Evolutionary conservation across 2,797 vertebrate genomes (phyloP), one percentile per base, ranked within the genome.

Genomic region (Clarias laeviceps): DNA sequence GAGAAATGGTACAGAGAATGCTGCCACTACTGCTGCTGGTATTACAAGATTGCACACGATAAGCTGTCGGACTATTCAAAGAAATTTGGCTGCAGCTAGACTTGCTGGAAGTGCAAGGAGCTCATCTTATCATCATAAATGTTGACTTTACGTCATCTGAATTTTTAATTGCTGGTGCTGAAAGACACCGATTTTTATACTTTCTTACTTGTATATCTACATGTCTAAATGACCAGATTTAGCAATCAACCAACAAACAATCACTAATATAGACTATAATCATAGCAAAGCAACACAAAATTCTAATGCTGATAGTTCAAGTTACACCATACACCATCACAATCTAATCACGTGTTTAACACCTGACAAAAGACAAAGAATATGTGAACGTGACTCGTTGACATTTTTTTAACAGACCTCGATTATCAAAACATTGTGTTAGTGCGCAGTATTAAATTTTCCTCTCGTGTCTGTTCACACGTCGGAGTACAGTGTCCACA

Each of bases 401-500:
- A 62, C 61, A 27, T 83, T 77, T 82, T 89, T 87, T 82, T 72
- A 69, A 50, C 54, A 84, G 62, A 70, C 80, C n/a, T 62, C 27
- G 66, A 85, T 90, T 65, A 89, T 86, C 86, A 87, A 87, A 88
- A 83, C 82, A 73, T 87, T 85, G 86, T 68, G 73, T 59, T 40
- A 8, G 76, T 83, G 86, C 27, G 82, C 86, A 86, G 86, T 90
- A 88, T 84, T 82, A 86, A 84, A 72, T 91, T 90, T 88, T 84
- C 80, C 86, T 86, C 59, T 82, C 74, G 37, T 82, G 77, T 84
- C 87, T 85, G 45, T 87, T 90, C 88, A 79, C 84, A 89, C 85
- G 37, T 87, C 77, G 20, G 80, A 83, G 89, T 76, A 89, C 87
- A 86, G 87, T 88, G 89, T 89, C 89, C 88, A 88, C 87, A 85